These are phyloP conservation scores for Halisarca cf. caerulea DNA, from an alignment of 37 sponge, comb jelly and placozoan genomes.

Conservation along the genomic window DNA sequence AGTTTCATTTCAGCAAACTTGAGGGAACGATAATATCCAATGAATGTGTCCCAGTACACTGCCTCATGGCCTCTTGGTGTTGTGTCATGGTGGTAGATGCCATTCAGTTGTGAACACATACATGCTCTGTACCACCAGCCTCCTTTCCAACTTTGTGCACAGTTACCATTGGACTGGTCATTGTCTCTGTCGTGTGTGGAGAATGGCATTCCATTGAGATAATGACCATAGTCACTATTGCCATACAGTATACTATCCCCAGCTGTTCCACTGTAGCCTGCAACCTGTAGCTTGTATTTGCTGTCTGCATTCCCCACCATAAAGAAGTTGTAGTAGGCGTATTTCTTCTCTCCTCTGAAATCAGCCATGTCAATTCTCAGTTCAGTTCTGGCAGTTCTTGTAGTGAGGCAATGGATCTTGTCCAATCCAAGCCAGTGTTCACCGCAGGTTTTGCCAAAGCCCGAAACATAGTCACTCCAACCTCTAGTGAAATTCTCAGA, in stretches of 20 bases:
- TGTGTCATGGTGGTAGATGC: too few species aligned
- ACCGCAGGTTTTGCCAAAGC: constrained; percentile 30
- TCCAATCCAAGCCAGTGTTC: constrained; percentile 36
- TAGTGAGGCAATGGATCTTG: constrained; percentile 18
- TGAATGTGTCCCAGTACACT: not conserved
- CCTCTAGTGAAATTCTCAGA: constrained; percentile 22
- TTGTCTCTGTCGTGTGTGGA: constrained; percentile 30
- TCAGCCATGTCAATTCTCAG: constrained; percentile 19
- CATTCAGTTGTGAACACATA: too few species aligned
- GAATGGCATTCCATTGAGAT: constrained; percentile 29
- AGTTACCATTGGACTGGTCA: not conserved
- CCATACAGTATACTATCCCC: not conserved
- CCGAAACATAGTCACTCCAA: constrained; percentile 32
- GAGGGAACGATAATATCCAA: not conserved
- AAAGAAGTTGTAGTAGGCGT: constrained; percentile 9
- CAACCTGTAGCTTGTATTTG: constrained; percentile 10
- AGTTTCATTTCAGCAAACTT: not conserved
- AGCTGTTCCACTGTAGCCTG: not conserved
- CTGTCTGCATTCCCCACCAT: not conserved
- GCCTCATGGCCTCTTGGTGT: too few species aligned
- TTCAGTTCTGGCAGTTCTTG: not conserved
- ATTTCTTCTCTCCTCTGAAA: not conserved
- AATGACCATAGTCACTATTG: too few species aligned
- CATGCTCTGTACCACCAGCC: not conserved
- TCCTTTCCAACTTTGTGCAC: not conserved